Conservation (phyloP, 1,140 invertebrate species). For the Saxidomus purpurata region DNA sequence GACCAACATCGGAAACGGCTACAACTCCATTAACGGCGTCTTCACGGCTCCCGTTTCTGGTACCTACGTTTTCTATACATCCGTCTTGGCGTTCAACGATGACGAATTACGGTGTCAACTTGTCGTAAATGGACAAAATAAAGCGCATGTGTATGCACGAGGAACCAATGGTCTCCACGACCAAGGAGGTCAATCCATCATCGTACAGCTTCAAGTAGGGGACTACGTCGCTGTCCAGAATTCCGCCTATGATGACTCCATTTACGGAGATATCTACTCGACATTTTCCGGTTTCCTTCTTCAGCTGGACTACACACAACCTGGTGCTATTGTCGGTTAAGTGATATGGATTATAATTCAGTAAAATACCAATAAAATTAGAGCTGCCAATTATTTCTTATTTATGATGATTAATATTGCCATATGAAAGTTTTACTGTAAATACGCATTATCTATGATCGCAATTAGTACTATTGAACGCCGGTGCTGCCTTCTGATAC, state of each 20-base stretch:
- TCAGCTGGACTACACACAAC: neutral
- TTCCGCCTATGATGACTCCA: neutral
- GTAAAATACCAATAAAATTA: no score
- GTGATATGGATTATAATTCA: no score
- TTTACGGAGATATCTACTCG: constrained; percentile 15
- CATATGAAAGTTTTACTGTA: no score
- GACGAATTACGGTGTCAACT: neutral
- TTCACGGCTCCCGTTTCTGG: constrained; percentile 32
- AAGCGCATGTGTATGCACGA: neutral
- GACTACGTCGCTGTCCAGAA: constrained; percentile 29
- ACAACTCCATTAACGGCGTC: constrained; percentile 18
- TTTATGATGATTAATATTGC: no score
- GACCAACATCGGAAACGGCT: constrained; percentile 31
- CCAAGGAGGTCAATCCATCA: neutral
- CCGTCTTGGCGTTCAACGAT: neutral
- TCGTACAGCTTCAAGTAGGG: neutral
- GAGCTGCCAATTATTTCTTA: no score
- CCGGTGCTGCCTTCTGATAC: no score
- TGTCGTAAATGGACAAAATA: neutral
- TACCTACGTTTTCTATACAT: constrained; percentile 7
- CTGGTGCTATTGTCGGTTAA: no score
- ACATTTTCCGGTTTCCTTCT: constrained; percentile 23
- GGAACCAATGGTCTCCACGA: neutral
- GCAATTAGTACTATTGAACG: no score
- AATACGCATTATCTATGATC: no score